A percentile compares a stretch with the other conserved stretches of the same genome.
phyloP scores from a whole-genome alignment of 2,888 invertebrate species.

The Myopa testacea region DNA sequence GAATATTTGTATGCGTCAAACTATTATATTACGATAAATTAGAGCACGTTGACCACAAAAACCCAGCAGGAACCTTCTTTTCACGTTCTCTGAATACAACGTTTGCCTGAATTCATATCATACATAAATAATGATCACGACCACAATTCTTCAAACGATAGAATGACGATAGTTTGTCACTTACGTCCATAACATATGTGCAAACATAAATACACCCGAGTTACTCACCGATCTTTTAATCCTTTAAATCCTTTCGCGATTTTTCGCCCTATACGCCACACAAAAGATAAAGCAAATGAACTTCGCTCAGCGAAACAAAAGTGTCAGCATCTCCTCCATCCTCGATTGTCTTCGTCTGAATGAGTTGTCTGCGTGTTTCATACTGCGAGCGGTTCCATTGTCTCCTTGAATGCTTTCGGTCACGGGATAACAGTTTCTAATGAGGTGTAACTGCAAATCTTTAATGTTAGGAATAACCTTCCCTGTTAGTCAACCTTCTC shows the following conservation, averaged over 20 bases:
- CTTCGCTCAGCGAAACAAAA: background rate
- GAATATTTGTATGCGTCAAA: too few species aligned
- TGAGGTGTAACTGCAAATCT: constrained; percentile 40
- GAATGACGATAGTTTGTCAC: constrained; percentile 63
- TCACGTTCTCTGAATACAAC: background rate
- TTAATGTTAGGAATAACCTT: too few species aligned
- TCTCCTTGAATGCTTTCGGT: constrained; percentile 37
- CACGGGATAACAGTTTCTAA: constrained; percentile 40
- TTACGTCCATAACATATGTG: constrained; percentile 59
- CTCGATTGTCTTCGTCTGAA: background rate
- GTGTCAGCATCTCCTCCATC: constrained; percentile 3
- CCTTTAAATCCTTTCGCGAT: background rate
- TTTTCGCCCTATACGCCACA: background rate
- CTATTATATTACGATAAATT: too few species aligned
- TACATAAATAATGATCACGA: background rate
- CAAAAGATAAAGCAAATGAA: background rate
- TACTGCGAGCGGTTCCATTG: background rate
- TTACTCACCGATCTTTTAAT: constrained; percentile 3
- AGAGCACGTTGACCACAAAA: too few species aligned
- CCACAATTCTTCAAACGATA: constrained; percentile 47
- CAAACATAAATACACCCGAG: constrained; percentile 47
- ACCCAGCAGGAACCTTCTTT: too few species aligned
- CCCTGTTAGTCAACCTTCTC: too few species aligned
- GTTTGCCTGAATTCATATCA: background rate
- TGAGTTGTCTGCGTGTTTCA: background rate